phyloP scores from a whole-genome alignment of 2,888 invertebrate species.

The Eilema caniola region DNA sequence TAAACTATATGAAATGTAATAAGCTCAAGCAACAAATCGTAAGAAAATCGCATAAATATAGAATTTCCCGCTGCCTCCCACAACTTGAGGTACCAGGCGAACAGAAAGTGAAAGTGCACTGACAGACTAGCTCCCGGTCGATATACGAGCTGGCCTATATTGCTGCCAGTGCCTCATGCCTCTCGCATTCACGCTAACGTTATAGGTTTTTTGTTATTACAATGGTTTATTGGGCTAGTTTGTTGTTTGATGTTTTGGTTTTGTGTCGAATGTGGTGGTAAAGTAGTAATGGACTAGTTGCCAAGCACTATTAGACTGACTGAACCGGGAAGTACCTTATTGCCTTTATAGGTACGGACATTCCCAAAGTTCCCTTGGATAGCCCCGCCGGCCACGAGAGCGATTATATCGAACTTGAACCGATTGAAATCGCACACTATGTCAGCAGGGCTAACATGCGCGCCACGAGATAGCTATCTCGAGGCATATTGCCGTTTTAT shows the following conservation, averaged over 20 bases:
- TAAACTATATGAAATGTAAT: too few relatives aligned
- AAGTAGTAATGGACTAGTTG: background rate
- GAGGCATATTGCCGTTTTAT: too few relatives aligned
- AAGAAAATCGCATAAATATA: background rate
- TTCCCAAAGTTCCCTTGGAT: too few relatives aligned
- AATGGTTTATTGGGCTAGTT: background rate
- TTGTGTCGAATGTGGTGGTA: background rate
- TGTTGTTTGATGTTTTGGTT: background rate
- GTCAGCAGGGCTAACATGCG: too few relatives aligned
- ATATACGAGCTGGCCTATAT: conserved; percentile 47
- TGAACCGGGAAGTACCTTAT: too few relatives aligned
- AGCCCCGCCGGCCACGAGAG: too few relatives aligned
- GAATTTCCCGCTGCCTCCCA: conserved; percentile 28
- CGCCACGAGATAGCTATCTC: too few relatives aligned
- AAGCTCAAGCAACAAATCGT: background rate
- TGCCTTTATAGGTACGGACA: too few relatives aligned
- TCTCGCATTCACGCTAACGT: conserved; percentile 5
- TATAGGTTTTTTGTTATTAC: background rate
- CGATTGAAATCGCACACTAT: too few relatives aligned
- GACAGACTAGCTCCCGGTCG: conserved; percentile 46
- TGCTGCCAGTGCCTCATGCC: conserved; percentile 3
- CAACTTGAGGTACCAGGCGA: conserved; percentile 34
- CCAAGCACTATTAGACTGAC: background rate
- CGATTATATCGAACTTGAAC: too few relatives aligned
- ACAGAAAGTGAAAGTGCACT: conserved; percentile 50